Conservation (phyloP, 2,797 vertebrate genomes). For the Acrossocheilus fasciatus region DNA sequence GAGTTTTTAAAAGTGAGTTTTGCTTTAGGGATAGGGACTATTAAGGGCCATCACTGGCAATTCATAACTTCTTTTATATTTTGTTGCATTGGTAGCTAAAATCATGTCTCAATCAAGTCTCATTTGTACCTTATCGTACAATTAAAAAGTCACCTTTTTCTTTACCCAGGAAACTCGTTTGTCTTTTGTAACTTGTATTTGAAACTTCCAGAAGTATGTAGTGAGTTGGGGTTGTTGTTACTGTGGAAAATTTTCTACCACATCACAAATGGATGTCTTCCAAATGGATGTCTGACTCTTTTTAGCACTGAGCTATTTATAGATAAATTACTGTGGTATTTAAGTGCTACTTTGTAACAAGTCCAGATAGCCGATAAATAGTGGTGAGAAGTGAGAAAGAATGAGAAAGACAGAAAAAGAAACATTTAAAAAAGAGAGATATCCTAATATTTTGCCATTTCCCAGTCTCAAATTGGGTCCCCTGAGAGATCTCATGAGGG, state of each 20-base stretch:
- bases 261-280: neutral
- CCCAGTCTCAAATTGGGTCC: conserved; percentile 58
- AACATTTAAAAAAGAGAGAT: neutral
- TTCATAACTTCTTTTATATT: neutral
- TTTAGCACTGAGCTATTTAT: conserved; percentile 30
- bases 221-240: neutral
- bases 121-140: neutral
- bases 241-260: neutral
- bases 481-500: conserved; percentile 45
- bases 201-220: neutral
- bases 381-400: conserved; percentile 48
- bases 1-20: too few species aligned
- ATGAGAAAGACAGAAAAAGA: conserved; percentile 30
- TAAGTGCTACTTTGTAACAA: conserved; percentile 62
- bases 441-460: conserved; percentile 58
- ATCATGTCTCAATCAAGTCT: neutral
- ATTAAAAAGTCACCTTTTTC: neutral
- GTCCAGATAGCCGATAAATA: conserved; percentile 33
- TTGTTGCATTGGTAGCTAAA: neutral
- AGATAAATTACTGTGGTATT: conserved; percentile 49
- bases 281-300: neutral
- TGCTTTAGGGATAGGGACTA: neutral
- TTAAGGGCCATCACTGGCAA: neutral
- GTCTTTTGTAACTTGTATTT: neutral
- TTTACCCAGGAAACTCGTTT: neutral